Evolutionary conservation across 92 coral and sea anemone genomes (phyloP).

Genomic region (Umimayanthus chanpuru): DNA sequence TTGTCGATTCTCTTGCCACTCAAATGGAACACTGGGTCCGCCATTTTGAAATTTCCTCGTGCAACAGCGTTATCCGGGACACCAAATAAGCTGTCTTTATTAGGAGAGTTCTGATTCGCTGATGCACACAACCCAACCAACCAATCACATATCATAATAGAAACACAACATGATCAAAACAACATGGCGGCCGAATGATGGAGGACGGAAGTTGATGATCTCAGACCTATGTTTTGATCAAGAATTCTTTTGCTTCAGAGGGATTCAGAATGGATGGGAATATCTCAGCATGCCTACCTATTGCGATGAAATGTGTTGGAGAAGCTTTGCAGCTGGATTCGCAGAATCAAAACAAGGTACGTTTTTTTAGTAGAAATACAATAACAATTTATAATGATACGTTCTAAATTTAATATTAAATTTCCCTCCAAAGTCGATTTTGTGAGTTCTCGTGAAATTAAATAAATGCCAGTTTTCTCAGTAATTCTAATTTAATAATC

Average conservation of each 20-base stretch:
- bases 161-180: neutral
- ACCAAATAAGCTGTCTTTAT: slow-evolving; percentile 45
- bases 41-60: slow-evolving; percentile 89
- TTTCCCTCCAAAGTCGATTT: too few species aligned
- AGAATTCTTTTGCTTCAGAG: neutral
- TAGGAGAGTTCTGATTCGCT: slow-evolving; percentile 54
- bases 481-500: too few species aligned
- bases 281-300: slow-evolving; percentile 73
- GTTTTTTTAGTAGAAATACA: too few species aligned
- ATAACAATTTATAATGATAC: neutral
- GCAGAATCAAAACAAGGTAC: slow-evolving; percentile 80
- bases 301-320: slow-evolving; percentile 88
- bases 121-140: neutral
- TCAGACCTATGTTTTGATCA: neutral
- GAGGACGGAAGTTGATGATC: neutral
- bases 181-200: slow-evolving; percentile 33
- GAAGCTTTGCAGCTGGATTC: slow-evolving; percentile 88
- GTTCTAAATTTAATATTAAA: too few species aligned
- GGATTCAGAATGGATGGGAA: slow-evolving; percentile 69
- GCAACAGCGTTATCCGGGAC: slow-evolving; percentile 51
- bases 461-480: too few species aligned
- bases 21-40: slow-evolving; percentile 82
- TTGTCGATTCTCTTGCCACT: slow-evolving; percentile 83
- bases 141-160: slow-evolving; percentile 23
- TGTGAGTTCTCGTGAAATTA: too few species aligned